These are phyloP conservation scores for Hydrotaea cyrtoneurina DNA, from an alignment of 2,888 invertebrate species.

Conservation along the genomic window DNA sequence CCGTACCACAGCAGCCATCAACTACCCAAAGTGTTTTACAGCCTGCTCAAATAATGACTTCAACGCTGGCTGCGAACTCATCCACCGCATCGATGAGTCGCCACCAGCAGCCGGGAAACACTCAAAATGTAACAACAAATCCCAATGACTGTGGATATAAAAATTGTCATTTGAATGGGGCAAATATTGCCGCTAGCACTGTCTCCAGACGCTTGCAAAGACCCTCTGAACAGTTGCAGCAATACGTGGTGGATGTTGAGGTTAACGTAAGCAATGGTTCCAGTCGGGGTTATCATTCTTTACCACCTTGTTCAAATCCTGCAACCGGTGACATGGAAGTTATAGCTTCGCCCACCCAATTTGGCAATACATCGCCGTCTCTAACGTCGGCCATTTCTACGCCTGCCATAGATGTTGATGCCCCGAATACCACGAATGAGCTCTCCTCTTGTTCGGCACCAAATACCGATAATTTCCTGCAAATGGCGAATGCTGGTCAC, in stretches of 20 bases:
- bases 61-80: slow-evolving; percentile 57
- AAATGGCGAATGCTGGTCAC: slow-evolving; percentile 57
- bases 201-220: slow-evolving; percentile 66
- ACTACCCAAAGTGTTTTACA: slow-evolving; percentile 52
- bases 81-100: slow-evolving; percentile 72
- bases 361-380: slow-evolving; percentile 64
- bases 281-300: slow-evolving; percentile 73
- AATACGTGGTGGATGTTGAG: slow-evolving; percentile 77
- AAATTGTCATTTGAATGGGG: slow-evolving; percentile 78
- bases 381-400: slow-evolving; percentile 72
- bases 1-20: neutral
- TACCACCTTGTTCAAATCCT: slow-evolving; percentile 61
- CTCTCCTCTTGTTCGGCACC: slow-evolving; percentile 72
- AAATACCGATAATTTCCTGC: slow-evolving; percentile 56
- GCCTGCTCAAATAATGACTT: slow-evolving; percentile 45
- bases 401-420: slow-evolving; percentile 72
- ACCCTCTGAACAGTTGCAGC: slow-evolving; percentile 71
- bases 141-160: slow-evolving; percentile 79
- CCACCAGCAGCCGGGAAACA: slow-evolving; percentile 25
- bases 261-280: slow-evolving; percentile 76
- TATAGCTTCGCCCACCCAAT: slow-evolving; percentile 72
- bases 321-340: slow-evolving; percentile 69
- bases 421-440: slow-evolving; percentile 65
- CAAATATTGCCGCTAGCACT: slow-evolving; percentile 70
- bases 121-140: slow-evolving; percentile 14